Evolutionary conservation across 2,113 vertebrate genomes (phyloP).

Genomic region (Poeciliopsis retropinna): DNA sequence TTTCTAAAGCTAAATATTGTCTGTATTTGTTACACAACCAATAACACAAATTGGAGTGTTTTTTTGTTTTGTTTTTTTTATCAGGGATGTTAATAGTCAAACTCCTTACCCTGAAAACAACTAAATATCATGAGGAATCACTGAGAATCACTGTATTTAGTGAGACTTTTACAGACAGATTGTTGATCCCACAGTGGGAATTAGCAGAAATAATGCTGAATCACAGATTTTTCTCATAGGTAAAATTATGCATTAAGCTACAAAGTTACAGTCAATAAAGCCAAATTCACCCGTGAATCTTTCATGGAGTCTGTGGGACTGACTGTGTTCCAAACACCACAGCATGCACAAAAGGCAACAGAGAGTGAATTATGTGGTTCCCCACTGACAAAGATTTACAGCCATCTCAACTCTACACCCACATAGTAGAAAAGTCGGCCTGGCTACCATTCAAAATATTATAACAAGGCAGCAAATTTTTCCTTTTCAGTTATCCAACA

Average conservation of each 20-base stretch:
- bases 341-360: slow-evolving; percentile 30
- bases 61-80: slow-evolving; percentile 12
- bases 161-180: too few relatives aligned
- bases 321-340: slow-evolving; percentile 57
- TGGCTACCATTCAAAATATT: slow-evolving; percentile 55
- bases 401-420: slow-evolving; percentile 38
- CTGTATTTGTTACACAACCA: slow-evolving; percentile 30
- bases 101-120: slow-evolving; percentile 16
- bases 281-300: slow-evolving; percentile 45
- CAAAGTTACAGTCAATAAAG: slow-evolving; percentile 17
- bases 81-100: slow-evolving; percentile 42
- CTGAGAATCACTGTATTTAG: too few relatives aligned
- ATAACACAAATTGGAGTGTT: slow-evolving; percentile 33
- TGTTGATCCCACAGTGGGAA: too few relatives aligned
- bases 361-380: slow-evolving; percentile 25
- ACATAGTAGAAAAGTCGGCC: slow-evolving; percentile 33
- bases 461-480: slow-evolving; percentile 49
- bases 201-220: slow-evolving; percentile 12
- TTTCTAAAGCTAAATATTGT: slow-evolving; percentile 8
- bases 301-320: slow-evolving; percentile 41
- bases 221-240: slow-evolving; percentile 35
- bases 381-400: slow-evolving; percentile 61
- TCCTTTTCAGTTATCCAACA: slow-evolving; percentile 52
- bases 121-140: too few relatives aligned
- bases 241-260: slow-evolving; percentile 23